Conservation (phyloP, 2,888 invertebrate genomes). For the Pachymerium ferrugineum region DNA sequence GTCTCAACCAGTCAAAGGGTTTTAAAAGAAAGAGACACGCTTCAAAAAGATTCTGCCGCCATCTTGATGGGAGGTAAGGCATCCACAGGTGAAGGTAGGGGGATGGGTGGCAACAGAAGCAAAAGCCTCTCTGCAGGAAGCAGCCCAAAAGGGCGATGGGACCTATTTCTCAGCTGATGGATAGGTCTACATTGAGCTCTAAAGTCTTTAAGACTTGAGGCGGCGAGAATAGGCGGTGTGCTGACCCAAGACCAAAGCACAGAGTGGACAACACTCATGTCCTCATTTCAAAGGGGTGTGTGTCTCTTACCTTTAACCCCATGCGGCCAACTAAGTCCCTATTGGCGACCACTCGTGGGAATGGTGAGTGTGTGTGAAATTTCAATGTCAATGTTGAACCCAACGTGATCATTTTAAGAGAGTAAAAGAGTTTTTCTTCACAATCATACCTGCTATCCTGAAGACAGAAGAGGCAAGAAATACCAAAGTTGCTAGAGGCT, state of each 20-base stretch:
- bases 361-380: conserved; percentile 17
- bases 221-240: conserved; percentile 18
- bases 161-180: conserved; percentile 6
- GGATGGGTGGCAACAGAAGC: conserved; percentile 8
- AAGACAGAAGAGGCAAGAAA: conserved; percentile 28
- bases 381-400: too few species aligned
- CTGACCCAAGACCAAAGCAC: conserved; percentile 10
- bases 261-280: conserved; percentile 15
- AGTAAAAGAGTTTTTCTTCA: too few species aligned
- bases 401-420: too few species aligned
- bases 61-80: conserved; percentile 21
- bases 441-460: conserved; percentile 28
- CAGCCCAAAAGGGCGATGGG: conserved; percentile 1
- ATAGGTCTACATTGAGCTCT: conserved; percentile 1
- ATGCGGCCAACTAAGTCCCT: neutral
- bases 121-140: conserved; percentile 2
- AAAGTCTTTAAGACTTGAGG: conserved; percentile 6
- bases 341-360: neutral
- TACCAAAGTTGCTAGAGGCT: conserved; percentile 19
- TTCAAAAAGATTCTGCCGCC: neutral
- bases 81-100: neutral
- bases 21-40: too few species aligned
- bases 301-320: neutral
- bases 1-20: neutral
- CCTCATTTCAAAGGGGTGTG: conserved; percentile 15